Evolutionary conservation across 2,113 vertebrate genomes (phyloP).

Genomic region (Hippocampus comes): DNA sequence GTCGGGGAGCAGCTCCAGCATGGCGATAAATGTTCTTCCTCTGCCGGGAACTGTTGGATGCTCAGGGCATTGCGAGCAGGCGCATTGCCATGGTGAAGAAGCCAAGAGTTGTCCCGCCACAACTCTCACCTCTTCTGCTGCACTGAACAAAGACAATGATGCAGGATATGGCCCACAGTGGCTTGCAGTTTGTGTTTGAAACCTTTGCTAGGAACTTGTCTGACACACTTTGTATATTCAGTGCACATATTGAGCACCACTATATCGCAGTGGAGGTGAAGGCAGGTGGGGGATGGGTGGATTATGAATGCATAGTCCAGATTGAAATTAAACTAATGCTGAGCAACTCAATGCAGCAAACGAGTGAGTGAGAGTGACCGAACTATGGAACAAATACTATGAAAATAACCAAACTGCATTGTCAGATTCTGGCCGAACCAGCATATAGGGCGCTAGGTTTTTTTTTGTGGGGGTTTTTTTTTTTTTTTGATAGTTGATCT

Average conservation of each 20-base stretch:
- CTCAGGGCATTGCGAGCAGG: too few relatives aligned
- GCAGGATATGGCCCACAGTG: too few relatives aligned
- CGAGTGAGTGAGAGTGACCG: constrained; percentile 18
- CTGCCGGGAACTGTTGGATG: too few relatives aligned
- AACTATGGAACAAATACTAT: not conserved
- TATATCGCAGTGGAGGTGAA: not conserved
- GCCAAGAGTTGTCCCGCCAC: too few relatives aligned
- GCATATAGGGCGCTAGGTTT: not conserved
- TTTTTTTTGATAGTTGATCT: not conserved
- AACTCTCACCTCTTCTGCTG: too few relatives aligned
- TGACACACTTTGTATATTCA: not conserved
- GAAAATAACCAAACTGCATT: not conserved
- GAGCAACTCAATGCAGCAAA: constrained; percentile 33
- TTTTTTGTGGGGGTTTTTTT: too few relatives aligned
- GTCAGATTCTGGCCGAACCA: constrained; percentile 10
- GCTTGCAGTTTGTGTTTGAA: too few relatives aligned
- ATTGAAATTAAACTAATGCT: constrained; percentile 28
- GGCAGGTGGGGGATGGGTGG: not conserved
- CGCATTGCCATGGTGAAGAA: too few relatives aligned
- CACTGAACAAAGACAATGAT: too few relatives aligned
- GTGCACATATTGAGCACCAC: constrained; percentile 15
- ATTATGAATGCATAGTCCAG: not conserved
- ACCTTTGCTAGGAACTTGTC: not conserved
- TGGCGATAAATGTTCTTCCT: too few relatives aligned
- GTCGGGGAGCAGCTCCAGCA: too few relatives aligned